These are phyloP conservation scores for Euphydryas editha DNA, from an alignment of 2,888 invertebrate species.

Conservation along the genomic window DNA sequence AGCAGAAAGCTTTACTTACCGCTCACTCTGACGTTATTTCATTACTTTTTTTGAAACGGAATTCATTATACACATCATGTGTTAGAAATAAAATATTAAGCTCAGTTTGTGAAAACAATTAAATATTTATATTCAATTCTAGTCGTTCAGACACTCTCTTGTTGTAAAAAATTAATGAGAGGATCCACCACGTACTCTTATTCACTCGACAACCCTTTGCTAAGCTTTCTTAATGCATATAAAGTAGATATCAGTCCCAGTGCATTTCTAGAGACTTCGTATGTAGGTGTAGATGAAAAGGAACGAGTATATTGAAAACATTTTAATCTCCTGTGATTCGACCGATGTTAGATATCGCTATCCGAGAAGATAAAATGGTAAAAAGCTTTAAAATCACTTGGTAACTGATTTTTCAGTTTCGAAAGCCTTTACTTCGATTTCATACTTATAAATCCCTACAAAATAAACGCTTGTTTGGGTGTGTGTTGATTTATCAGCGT, in stretches of 20 bases:
- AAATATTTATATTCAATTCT: slow-evolving; percentile 6
- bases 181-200: background rate
- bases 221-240: slow-evolving; percentile 10
- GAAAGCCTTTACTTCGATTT: too few relatives aligned
- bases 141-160: background rate
- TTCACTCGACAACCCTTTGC: slow-evolving; percentile 2
- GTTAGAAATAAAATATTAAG: too few relatives aligned
- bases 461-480: too few relatives aligned
- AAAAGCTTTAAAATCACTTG: too few relatives aligned
- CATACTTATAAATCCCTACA: too few relatives aligned
- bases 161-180: slow-evolving; percentile 4
- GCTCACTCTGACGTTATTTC: too few relatives aligned
- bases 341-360: background rate
- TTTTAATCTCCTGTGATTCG: background rate
- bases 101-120: background rate
- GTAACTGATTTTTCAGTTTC: too few relatives aligned
- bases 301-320: background rate
- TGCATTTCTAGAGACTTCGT: background rate
- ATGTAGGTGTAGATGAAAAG: slow-evolving; percentile 1
- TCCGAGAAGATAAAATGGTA: too few relatives aligned
- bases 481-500: too few relatives aligned
- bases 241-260: background rate
- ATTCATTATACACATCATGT: too few relatives aligned
- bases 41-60: too few relatives aligned
- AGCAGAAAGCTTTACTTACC: background rate